Percentiles rank a stretch among this genome's conserved stretches.
phyloP scores from a whole-genome alignment of 2,888 invertebrate genomes.

The Sicus ferrugineus region DNA sequence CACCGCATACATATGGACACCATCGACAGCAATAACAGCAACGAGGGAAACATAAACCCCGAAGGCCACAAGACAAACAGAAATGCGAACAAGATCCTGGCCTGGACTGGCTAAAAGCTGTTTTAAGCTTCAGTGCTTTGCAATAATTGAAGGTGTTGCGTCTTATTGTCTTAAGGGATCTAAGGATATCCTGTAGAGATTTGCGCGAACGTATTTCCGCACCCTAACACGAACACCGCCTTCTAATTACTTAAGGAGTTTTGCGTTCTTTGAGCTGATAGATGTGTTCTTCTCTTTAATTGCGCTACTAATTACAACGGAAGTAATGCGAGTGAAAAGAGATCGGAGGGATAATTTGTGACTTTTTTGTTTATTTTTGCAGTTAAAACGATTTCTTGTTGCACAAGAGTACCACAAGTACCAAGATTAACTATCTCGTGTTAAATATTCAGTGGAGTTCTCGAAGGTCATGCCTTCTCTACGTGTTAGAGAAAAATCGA shows the following conservation, averaged over 20 bases:
- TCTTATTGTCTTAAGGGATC: background rate
- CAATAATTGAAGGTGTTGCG: slow-evolving; percentile 28
- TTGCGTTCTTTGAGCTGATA: slow-evolving; percentile 33
- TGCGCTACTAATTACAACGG: slow-evolving; percentile 26
- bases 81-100: background rate
- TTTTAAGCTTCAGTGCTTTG: slow-evolving; percentile 32
- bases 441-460: too few relatives aligned
- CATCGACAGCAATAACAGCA: slow-evolving; percentile 5
- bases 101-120: slow-evolving; percentile 20
- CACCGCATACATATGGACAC: background rate
- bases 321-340: slow-evolving; percentile 34
- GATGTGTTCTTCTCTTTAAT: slow-evolving; percentile 31
- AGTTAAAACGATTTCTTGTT: background rate
- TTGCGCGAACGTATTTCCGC: background rate
- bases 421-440: too few relatives aligned
- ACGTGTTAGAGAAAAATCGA: too few relatives aligned
- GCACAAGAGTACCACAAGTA: background rate
- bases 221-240: background rate
- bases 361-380: background rate
- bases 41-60: background rate
- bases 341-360: slow-evolving; percentile 24
- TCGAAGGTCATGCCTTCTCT: too few relatives aligned
- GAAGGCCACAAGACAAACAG: background rate
- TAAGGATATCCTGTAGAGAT: background rate
- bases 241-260: slow-evolving; percentile 28